Evolutionary conservation across 2,797 vertebrate genomes (phyloP), one percentile per base, ranked within the genome.

Genomic region (Channa striata): DNA sequence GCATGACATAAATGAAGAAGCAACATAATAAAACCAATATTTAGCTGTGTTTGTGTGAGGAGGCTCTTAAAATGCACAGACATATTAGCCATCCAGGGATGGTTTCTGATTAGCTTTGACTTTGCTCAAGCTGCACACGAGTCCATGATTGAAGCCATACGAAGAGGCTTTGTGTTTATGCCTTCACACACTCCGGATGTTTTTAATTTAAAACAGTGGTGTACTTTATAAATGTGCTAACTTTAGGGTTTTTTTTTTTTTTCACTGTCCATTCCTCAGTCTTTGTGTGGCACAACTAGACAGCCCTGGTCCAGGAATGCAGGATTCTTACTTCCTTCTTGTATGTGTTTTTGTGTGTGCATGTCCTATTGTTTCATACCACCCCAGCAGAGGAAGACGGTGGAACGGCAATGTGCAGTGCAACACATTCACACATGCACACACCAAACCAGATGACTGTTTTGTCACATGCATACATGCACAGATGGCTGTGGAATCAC

Each of bases 351-450:
- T 49, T 56, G 53, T 61, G 72, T 25, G 57, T 66, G 72, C 52
- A 13, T 70, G 76, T 80, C 74, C 89, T 76, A 90, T 92, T 91
- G 92, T 93, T 90, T 89, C 46, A 65, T 51, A 47, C 40, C 21
- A 49, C 52, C 67, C 40, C 48, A 67, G 46, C 39, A 78, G 77
- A 88, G 87, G 85, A 89, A 87, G 76, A 74, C 30, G 34, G 21
- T 68, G 12, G 66, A 59, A 49, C 50, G 16, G 25, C 65, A 42
- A 37, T 68, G 50, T 51, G 42, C 60, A 6, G 48, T 17, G n/a
- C n/a, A 44, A 67, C 53, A 71, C 63, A 72, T 13, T 57, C 37
- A 65, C 57, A 65, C 42, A 59, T 25, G 9, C 59, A 61, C 60
- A 63, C 70, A 78, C 51, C 66, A 47, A 74, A 59, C 47, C 30